phyloP scores from a whole-genome alignment of 2,888 invertebrate species.

The Xestia xanthographa region DNA sequence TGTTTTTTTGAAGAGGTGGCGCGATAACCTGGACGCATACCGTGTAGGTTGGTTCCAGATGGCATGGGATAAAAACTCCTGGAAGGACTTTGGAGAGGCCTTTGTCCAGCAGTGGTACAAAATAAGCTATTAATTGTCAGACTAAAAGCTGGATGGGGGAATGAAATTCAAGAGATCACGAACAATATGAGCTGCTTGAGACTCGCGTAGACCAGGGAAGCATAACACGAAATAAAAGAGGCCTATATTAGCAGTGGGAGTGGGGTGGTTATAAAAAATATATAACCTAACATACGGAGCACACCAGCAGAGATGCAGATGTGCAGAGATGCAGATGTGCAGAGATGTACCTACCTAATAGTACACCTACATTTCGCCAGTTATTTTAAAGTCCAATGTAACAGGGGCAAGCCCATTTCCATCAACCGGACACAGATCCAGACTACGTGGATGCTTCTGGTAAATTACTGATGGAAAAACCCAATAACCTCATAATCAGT shows the following conservation, averaged over 20 bases:
- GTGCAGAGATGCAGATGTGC: too few species aligned
- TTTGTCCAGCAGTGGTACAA: neutral
- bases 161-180: neutral
- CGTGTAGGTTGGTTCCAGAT: neutral
- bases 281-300: too few species aligned
- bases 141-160: neutral
- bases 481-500: neutral
- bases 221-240: too few species aligned
- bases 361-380: too few species aligned
- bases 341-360: too few species aligned
- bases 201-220: neutral
- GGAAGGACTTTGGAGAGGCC: neutral
- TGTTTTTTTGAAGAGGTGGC: neutral
- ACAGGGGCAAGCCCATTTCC: neutral
- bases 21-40: neutral
- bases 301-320: too few species aligned
- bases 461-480: neutral
- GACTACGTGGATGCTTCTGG: neutral
- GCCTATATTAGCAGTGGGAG: too few species aligned
- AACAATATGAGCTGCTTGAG: neutral
- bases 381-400: neutral
- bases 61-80: neutral
- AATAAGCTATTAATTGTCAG: neutral
- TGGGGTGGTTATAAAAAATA: too few species aligned
- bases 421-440: neutral